Base-by-base conservation (phyloP, 2,113 vertebrate genomes). In the Hirundichthys speculiger region DNA sequence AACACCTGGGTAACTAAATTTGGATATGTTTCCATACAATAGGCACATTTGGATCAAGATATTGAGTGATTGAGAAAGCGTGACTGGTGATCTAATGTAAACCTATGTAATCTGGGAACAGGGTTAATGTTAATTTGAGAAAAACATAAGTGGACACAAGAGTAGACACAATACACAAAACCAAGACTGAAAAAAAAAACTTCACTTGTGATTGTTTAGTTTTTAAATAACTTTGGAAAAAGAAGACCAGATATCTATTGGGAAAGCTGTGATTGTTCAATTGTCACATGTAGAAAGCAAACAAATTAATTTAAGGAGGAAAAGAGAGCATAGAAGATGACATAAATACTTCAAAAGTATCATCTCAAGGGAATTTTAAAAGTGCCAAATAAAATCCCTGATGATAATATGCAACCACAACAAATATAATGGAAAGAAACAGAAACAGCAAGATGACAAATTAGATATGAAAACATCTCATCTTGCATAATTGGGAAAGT, bases 1-100 rank as follows among this genome's bases (percentile, higher is more conserved):
- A 74, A 82, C 82, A 88, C 79, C 77, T 90, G 84, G 80, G 56
- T 82, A 70, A 86, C 51, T 60, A 46, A 89, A 87, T 88, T 77
- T 82, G 83, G 86, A 90, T 90, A 91, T 90, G 87, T 89, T 83
- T 90, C 70, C 65, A 88, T 87, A 87, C 77, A 80, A 69, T 85
- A 91, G 90, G 90, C 90, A 90, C 90, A 83, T 85, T 85, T 82
- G 88, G 90, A 87, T 79, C 20, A 34, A 85, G 77, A 84, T 84
- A 73, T 50, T 49, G 73, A 80, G 69, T 80, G 80, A 86, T 60
- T 63, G 66, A 58, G 21, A 77, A 38, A 70, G 46, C 13, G 40
- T 11, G 18, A 18, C 42, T 18, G 3, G 9, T 19, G n/a, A 45
- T 19, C 30, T 34, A 34, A 34, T 34, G 30, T 10, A 34, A 34